Conservation (phyloP, 2,888 invertebrate genomes). For the Pollenia labialis region DNA sequence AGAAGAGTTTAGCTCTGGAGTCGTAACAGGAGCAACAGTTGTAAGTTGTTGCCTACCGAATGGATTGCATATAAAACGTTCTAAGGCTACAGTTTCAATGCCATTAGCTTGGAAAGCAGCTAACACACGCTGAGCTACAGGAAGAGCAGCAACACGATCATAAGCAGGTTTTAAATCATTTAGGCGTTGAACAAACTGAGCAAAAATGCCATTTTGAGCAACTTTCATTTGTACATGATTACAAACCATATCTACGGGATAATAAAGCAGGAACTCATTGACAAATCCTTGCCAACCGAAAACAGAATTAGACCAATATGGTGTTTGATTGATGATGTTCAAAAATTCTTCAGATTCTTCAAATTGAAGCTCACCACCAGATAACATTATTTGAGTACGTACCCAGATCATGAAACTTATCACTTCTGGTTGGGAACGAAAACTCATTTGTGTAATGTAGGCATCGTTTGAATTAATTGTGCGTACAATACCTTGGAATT, state of each 20-base stretch:
- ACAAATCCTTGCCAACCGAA: constrained; percentile 81
- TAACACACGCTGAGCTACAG: constrained; percentile 75
- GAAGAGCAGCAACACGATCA: constrained; percentile 78
- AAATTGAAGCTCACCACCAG: constrained; percentile 74
- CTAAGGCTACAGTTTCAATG: constrained; percentile 77
- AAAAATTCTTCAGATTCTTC: constrained; percentile 76
- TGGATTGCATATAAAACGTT: constrained; percentile 78
- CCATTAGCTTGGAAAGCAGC: constrained; percentile 77
- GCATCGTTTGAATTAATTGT: constrained; percentile 78
- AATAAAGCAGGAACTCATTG: constrained; percentile 78
- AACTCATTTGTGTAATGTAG: constrained; percentile 75
- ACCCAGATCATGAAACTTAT: constrained; percentile 78
- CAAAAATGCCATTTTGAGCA: constrained; percentile 77
- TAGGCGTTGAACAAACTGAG: constrained; percentile 78
- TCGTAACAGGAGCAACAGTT: constrained; percentile 22
- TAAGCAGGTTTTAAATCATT: constrained; percentile 77
- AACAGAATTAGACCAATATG: constrained; percentile 77
- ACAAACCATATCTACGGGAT: constrained; percentile 77
- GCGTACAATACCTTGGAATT: constrained; percentile 81
- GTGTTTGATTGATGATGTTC: constrained; percentile 76
- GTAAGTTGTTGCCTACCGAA: constrained; percentile 77
- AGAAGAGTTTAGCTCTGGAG: not conserved
- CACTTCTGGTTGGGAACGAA: constrained; percentile 80
- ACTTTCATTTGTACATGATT: constrained; percentile 78
- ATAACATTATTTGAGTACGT: constrained; percentile 76